Conservation (phyloP, 2,888 invertebrate species). For the Adineta ricciae region DNA sequence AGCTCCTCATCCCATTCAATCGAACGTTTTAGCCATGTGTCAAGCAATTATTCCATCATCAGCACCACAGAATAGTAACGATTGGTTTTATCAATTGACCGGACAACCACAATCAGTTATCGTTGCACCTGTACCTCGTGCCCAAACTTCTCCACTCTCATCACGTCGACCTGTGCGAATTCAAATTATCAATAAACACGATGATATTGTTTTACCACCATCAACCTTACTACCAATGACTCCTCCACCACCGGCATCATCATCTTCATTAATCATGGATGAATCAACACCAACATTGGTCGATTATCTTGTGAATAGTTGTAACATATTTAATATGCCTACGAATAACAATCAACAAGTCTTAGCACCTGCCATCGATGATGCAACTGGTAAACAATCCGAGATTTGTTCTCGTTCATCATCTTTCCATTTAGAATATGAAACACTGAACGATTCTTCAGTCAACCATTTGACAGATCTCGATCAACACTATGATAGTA, state of each 20-base stretch:
- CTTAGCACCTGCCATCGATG: neutral
- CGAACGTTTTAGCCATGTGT: neutral
- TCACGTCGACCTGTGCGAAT: constrained; percentile 1
- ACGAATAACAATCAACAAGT: neutral
- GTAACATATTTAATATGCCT: neutral
- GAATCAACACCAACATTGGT: neutral
- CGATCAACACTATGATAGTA: neutral
- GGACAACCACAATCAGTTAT: neutral
- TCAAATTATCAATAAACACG: constrained; percentile 2
- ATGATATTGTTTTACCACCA: neutral
- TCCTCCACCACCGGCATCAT: neutral
- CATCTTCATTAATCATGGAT: neutral
- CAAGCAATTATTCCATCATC: neutral
- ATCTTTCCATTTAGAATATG: neutral
- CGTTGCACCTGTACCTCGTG: neutral
- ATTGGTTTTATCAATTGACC: neutral
- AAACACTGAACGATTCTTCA: neutral
- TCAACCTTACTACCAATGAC: neutral
- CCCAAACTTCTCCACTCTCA: neutral
- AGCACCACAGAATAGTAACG: neutral
- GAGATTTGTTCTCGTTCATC: neutral
- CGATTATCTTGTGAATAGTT: neutral
- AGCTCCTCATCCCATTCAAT: neutral
- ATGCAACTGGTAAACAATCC: neutral
- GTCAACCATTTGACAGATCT: neutral